A percentile compares a stretch with the other conserved stretches of the same genome.
Conservation (phyloP, 2,888 invertebrate genomes). For the Carabus problematicus region DNA sequence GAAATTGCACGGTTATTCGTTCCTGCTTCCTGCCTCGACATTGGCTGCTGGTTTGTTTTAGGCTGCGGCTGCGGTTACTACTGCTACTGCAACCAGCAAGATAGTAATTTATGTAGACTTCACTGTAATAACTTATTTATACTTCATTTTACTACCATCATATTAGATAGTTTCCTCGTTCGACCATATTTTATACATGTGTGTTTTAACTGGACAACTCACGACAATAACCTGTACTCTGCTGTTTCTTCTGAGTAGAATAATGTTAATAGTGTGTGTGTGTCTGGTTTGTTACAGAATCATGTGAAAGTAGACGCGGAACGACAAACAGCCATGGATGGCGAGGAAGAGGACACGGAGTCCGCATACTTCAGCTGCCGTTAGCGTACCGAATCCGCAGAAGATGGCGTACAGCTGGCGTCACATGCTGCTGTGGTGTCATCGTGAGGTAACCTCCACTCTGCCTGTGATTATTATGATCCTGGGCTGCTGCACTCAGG, state of each 20-base stretch:
- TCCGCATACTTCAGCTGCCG: conserved; percentile 12
- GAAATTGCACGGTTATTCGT: conserved; percentile 50
- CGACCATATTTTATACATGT: neutral
- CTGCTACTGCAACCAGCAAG: conserved; percentile 9
- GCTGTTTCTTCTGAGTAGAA: neutral
- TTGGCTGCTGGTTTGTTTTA: conserved; percentile 22
- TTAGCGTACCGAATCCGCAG: conserved; percentile 3
- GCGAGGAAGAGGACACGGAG: conserved; percentile 35
- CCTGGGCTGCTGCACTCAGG: conserved; percentile 57
- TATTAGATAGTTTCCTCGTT: neutral
- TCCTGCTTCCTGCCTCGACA: conserved; percentile 31
- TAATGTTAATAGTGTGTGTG: conserved; percentile 12
- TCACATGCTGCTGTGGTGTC: conserved; percentile 8
- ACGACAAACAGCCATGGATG: conserved; percentile 20
- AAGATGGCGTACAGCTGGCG: conserved; percentile 17
- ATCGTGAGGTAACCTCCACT: conserved; percentile 12
- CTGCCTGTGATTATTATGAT: conserved; percentile 49
- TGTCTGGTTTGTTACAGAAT: conserved; percentile 17
- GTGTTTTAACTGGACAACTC: neutral
- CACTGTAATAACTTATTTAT: conserved; percentile 6
- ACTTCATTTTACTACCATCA: neutral
- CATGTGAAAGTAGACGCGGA: conserved; percentile 16
- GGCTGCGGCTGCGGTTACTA: too few relatives aligned
- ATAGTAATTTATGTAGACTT: conserved; percentile 24
- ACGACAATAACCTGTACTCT: neutral